A percentile compares a stretch with the other conserved stretches of the same genome.
Conservation (phyloP, 2,113 vertebrate genomes). For the Vulpes ferrilata region DNA sequence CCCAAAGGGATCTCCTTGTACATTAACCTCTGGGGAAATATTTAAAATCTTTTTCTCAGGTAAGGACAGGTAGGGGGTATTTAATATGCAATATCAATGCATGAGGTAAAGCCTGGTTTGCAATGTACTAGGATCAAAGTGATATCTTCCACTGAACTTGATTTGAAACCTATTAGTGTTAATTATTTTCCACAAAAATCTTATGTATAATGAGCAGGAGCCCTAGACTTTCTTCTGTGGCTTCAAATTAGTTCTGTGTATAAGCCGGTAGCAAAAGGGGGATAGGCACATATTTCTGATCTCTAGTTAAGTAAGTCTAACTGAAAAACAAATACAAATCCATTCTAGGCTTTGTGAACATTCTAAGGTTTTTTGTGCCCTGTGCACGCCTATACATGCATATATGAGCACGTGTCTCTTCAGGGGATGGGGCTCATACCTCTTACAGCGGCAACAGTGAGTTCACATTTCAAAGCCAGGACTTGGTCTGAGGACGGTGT, state of each 20-base stretch:
- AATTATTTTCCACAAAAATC: slow-evolving; percentile 65
- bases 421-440: neutral
- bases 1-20: neutral
- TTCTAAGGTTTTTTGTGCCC: neutral
- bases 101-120: neutral
- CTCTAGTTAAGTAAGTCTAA: slow-evolving; percentile 45
- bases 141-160: slow-evolving; percentile 50
- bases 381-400: neutral
- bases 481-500: neutral
- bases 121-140: slow-evolving; percentile 37
- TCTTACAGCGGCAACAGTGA: neutral
- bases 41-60: slow-evolving; percentile 54
- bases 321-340: slow-evolving; percentile 44
- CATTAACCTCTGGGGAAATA: neutral
- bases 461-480: neutral
- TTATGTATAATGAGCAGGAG: neutral
- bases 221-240: neutral
- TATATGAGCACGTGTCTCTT: neutral
- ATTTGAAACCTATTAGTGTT: slow-evolving; percentile 64
- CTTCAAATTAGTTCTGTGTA: slow-evolving; percentile 26
- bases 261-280: neutral
- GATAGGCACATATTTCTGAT: slow-evolving; percentile 32
- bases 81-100: neutral
- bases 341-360: neutral
- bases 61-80: slow-evolving; percentile 6